A percentile compares a stretch with the other conserved stretches of the same genome.
These are phyloP conservation scores for Synanceia verrucosa DNA, from an alignment of 2,797 vertebrate species.

Conservation along the genomic window DNA sequence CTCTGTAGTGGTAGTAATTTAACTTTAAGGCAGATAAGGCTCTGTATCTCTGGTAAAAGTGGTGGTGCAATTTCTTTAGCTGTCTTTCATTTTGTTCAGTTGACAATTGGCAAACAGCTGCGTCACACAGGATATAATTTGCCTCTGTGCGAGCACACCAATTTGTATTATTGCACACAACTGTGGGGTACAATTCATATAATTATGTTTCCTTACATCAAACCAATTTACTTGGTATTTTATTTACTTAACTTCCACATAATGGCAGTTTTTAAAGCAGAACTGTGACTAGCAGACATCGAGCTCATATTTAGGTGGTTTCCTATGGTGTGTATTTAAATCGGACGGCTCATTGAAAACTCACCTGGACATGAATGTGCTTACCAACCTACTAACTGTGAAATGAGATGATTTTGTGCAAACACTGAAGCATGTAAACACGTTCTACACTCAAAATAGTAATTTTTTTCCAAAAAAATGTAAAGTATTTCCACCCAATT, in stretches of 20 bases:
- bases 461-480: too few species aligned
- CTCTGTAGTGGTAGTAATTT: constrained; percentile 69
- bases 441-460: too few species aligned
- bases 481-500: too few species aligned
- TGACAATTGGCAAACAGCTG: constrained; percentile 77
- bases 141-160: constrained; percentile 34
- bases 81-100: constrained; percentile 73
- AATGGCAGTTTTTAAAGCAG: background rate
- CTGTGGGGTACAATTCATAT: constrained; percentile 41
- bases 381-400: too few species aligned
- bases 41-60: constrained; percentile 57
- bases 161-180: constrained; percentile 61
- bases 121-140: constrained; percentile 62
- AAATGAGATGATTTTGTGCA: too few species aligned
- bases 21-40: constrained; percentile 73
- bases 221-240: constrained; percentile 38
- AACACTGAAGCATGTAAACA: too few species aligned
- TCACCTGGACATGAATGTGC: too few species aligned
- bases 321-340: background rate
- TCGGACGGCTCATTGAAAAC: background rate
- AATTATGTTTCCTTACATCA: constrained; percentile 49
- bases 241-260: constrained; percentile 29
- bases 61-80: constrained; percentile 70
- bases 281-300: background rate
- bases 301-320: background rate